Evolutionary conservation across 2,797 vertebrate species (phyloP).

Genomic region (Pygocentrus nattereri): DNA sequence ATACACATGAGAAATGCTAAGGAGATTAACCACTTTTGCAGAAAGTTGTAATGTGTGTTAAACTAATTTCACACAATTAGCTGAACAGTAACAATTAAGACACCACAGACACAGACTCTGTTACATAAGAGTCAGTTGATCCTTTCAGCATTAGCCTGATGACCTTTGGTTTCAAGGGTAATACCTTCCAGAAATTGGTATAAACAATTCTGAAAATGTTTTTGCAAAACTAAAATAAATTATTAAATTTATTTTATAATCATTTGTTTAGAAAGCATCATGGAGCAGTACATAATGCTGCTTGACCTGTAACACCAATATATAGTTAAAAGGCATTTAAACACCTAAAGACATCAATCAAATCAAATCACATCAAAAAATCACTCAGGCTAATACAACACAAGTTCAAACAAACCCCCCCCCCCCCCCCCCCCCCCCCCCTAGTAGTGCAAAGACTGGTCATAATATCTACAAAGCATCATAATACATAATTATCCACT

Average conservation of each 20-base stretch:
- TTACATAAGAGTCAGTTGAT: not conserved
- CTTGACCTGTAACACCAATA: not conserved
- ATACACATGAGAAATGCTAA: not conserved
- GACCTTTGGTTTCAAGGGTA: not conserved
- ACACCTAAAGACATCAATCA: not conserved
- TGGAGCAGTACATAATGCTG: not conserved
- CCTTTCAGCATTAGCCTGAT: not conserved
- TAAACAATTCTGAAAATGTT: not conserved
- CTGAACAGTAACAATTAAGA: not conserved
- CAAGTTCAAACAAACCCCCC: not conserved
- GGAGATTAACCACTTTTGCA: not conserved
- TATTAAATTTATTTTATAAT: not conserved
- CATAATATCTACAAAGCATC: not conserved
- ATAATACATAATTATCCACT: too few species aligned
- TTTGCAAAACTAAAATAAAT: not conserved
- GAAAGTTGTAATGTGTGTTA: not conserved
- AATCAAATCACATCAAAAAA: too few species aligned
- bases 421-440: not conserved
- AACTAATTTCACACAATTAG: not conserved
- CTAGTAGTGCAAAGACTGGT: slow-evolving; percentile 16
- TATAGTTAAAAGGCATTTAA: not conserved
- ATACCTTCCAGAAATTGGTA: not conserved
- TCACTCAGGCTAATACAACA: not conserved
- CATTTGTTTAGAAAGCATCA: not conserved
- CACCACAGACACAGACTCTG: not conserved